Base-by-base conservation (phyloP, 1,140 invertebrate genomes). In the Drosophila baimaii region DNA sequence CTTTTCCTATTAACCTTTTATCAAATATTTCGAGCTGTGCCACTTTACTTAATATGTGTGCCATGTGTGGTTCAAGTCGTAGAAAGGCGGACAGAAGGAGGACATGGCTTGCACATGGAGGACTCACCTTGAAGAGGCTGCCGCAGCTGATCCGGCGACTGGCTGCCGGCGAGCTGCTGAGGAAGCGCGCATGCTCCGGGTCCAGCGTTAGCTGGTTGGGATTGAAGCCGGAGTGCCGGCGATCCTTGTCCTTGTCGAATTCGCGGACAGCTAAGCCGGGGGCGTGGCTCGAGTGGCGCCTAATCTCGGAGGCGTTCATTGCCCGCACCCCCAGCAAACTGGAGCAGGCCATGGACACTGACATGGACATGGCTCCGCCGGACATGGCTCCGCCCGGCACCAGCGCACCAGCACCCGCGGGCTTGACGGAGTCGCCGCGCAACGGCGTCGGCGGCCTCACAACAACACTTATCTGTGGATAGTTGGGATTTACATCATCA, bases 101-200 rank as follows among this genome's bases (percentile, higher is more conserved):
- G n/a, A 21, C n/a, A 4, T 19, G 64, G 15, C 33, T 31, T 49
- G 44, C 39, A 33, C 37, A 25, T 61, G n/a, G 44, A 72, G 7
- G 44, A 72, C 93, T 93, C 91, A 94, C 94, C 94, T 94, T 96
- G 72, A 96, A 94, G 46, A 96, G 94, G 91, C 95, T 96, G 54
- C 95, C 95, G 72, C 95, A 96, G 51, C 95, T 96, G 86, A 96
- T 96, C 58, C 96, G 93, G 78, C 96, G 93, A 33, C 95, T 96
- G 17, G 95, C 96, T 52, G 96, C 95, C 8, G 95, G 95, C 9
- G 95, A 96, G 74, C 94, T 93, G 66, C 93, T 95, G 13, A 95
- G 88, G 77, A 94, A 94, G 35, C 93, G 93, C 10, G 93, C 92
- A 72, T 94, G 94, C 77, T 94, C 93, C 12, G 93, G 93, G 82